Percentiles rank a stretch among this genome's conserved stretches.
Conservation (phyloP, 37 sponge, comb jelly and placozoan genomes). For the Tethya wilhelma region DNA sequence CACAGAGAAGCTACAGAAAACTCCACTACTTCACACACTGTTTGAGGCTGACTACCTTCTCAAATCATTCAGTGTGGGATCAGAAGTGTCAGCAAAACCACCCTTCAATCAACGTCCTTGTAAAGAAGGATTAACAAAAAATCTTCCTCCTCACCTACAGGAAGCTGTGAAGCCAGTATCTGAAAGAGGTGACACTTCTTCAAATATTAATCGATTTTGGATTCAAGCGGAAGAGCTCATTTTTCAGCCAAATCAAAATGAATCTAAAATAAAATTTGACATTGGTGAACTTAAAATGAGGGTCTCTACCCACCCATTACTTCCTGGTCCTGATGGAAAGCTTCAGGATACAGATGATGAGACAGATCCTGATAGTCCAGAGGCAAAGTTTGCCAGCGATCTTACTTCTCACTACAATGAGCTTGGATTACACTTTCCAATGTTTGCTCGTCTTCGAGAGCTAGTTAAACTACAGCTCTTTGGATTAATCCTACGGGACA, state of each 20-base stretch:
- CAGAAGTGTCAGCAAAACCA: constrained; percentile 68
- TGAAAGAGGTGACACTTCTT: constrained; percentile 27
- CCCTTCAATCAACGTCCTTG: constrained; percentile 67
- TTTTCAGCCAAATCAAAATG: neutral
- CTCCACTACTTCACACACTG: constrained; percentile 58
- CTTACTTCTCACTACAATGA: constrained; percentile 59
- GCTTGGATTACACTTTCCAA: constrained; percentile 54
- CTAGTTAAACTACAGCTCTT: constrained; percentile 56
- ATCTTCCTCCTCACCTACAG: constrained; percentile 54
- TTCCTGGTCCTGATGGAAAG: constrained; percentile 61
- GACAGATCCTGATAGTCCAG: constrained; percentile 65
- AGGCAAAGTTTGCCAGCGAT: constrained; percentile 64
- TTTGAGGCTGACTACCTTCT: constrained; percentile 75
- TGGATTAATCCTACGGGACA: neutral
- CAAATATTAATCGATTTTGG: constrained; percentile 54
- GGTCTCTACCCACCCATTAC: constrained; percentile 41
- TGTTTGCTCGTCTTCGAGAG: constrained; percentile 67
- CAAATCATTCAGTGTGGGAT: constrained; percentile 75
- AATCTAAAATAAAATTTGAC: neutral
- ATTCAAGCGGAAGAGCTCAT: constrained; percentile 72
- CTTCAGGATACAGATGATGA: constrained; percentile 58
- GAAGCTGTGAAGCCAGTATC: constrained; percentile 46
- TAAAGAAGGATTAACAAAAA: constrained; percentile 30
- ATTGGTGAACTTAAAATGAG: constrained; percentile 43
- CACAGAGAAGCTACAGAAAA: constrained; percentile 25